Evolutionary conservation across 2,888 invertebrate genomes (phyloP), one percentile per base, ranked within the genome.

Genomic region (Gortyna flavago): DNA sequence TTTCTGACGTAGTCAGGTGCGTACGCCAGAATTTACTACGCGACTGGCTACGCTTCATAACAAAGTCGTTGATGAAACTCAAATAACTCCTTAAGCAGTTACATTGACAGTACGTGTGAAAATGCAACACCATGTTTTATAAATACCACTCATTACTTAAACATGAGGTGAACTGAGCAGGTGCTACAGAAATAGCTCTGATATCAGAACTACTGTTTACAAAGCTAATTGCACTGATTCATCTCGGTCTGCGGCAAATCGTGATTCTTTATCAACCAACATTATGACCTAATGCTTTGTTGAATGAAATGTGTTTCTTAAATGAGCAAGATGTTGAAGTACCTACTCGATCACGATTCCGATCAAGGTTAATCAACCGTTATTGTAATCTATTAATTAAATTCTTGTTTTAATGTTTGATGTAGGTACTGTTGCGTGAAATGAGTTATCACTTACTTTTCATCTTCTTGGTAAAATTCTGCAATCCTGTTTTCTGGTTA

Each of bases 201-300:
- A 65, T 73, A 75, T 74, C 72, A 85, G 81, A 73, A 51, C 77
- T 48, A 61, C 25, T 70, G 75, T 72, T 78, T 74, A 71, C 59
- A 72, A 54, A 75, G 71, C n/a, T 74, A 77, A 74, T 71, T 75
- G 71, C 51, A 44, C 72, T 85, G 75, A 84, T 81, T 85, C 84
- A 85, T 84, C 67, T 65, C 25, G 72, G 74, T 74, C 51, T 38
- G 61, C 61, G 41, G 71, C 16, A 57, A 59, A 80, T 51, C 62
- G 66, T 62, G 59, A 64, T 29, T 68, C 59, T 57, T 77, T 61
- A 65, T 83, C 59, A 79, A 35, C 59, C 51, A n/a, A 9, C 38
- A 69, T 61, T 62, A 75, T 71, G 72, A 73, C 59, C n/a, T 72
- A 80, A 80, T 66, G 35, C n/a, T 57, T 54, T 70, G 38, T 66